Percentiles rank a stretch among this genome's conserved stretches.
phyloP scores from a whole-genome alignment of 2,888 invertebrate genomes.

The Euplexia lucipara region DNA sequence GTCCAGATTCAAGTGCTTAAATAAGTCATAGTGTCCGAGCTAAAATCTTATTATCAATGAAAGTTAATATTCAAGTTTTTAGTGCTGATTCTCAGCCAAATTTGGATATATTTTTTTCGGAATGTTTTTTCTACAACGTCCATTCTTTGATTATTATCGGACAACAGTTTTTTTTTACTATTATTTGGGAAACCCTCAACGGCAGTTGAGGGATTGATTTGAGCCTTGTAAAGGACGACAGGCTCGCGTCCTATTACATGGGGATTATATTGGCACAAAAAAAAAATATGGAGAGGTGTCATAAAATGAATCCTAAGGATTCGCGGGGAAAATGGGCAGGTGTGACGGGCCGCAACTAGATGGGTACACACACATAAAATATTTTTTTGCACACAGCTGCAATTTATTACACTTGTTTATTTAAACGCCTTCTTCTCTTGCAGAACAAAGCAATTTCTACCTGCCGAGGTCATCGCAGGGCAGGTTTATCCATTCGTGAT shows the following conservation, averaged over 20 bases:
- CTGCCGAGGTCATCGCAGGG: not conserved
- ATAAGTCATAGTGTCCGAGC: no score
- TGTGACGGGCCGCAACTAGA: not conserved
- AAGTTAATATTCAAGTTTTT: no score
- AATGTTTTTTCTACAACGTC: conserved; percentile 12
- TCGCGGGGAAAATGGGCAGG: conserved; percentile 22
- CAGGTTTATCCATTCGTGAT: no score
- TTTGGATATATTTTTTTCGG: no score
- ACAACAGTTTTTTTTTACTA: not conserved
- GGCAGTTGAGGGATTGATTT: conserved; percentile 38
- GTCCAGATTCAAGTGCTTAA: no score
- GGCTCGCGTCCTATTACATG: conserved; percentile 31
- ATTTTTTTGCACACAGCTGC: not conserved
- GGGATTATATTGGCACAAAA: conserved; percentile 22
- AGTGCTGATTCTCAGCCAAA: no score
- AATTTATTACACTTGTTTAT: not conserved
- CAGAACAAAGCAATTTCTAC: not conserved
- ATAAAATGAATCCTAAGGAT: conserved; percentile 41
- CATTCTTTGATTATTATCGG: conserved; percentile 5
- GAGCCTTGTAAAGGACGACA: conserved; percentile 15
- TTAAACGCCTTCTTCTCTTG: not conserved
- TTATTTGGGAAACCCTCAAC: conserved; percentile 9
- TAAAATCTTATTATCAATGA: no score
- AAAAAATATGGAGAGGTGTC: conserved; percentile 14
- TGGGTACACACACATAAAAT: not conserved